These are phyloP conservation scores for Andinoacara biseriatus DNA, from an alignment of 2,113 vertebrate species.

Conservation along the genomic window DNA sequence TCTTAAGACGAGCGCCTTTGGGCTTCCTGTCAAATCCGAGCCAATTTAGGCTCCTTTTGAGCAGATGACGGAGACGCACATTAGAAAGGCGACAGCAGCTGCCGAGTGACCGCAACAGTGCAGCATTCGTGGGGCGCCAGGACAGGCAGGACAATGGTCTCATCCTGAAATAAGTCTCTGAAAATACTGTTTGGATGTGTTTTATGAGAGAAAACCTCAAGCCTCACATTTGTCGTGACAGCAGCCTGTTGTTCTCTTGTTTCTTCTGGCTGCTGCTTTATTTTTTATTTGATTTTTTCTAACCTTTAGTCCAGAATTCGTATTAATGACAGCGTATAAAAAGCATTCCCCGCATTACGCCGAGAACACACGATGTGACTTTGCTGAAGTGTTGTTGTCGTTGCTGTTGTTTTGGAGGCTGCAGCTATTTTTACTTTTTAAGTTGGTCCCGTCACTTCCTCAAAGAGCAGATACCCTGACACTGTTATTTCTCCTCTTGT, in stretches of 20 bases:
- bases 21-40: conserved; percentile 48
- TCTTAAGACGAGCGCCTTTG: conserved; percentile 52
- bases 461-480: conserved; percentile 44
- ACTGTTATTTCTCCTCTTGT: conserved; percentile 54
- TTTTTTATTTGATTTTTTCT: not conserved
- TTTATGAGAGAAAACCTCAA: conserved; percentile 45
- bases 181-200: conserved; percentile 43
- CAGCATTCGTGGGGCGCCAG: conserved; percentile 55
- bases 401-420: not conserved
- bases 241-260: not conserved
- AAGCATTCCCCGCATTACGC: not conserved
- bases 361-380: not conserved
- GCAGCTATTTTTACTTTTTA: not conserved
- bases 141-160: conserved; percentile 48
- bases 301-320: not conserved
- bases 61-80: conserved; percentile 43
- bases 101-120: conserved; percentile 52
- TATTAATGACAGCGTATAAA: conserved; percentile 8
- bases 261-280: not conserved
- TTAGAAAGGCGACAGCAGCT: conserved; percentile 66
- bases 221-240: conserved; percentile 12
- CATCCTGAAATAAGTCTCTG: conserved; percentile 34
- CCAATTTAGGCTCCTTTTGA: conserved; percentile 63
- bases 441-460: conserved; percentile 44
- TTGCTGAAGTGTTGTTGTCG: conserved; percentile 1